Percentiles rank a stretch among this genome's conserved stretches.
These are phyloP conservation scores for Margaritifera margaritifera DNA, from an alignment of 2,888 invertebrate genomes.

Conservation along the genomic window DNA sequence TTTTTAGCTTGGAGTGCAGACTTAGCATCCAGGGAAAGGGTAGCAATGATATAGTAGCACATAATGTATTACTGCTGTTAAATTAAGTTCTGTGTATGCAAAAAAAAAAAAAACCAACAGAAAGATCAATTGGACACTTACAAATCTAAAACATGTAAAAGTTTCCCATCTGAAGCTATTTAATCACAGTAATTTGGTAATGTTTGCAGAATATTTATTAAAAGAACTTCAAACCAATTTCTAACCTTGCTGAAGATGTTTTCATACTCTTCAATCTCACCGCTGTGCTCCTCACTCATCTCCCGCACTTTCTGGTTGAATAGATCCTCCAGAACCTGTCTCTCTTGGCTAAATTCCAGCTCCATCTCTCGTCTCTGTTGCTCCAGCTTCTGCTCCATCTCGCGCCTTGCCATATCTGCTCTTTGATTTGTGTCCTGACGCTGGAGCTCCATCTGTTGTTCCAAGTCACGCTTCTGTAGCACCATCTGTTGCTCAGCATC, in stretches of 20 bases:
- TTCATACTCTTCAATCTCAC: slow-evolving; percentile 30
- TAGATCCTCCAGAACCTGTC: slow-evolving; percentile 16
- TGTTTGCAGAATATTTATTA: background rate
- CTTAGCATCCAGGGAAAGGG: too few relatives aligned
- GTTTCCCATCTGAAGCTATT: too few relatives aligned
- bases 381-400: slow-evolving; percentile 31
- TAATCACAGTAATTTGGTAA: background rate
- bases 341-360: slow-evolving; percentile 34
- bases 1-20: too few relatives aligned
- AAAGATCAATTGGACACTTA: background rate
- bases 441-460: slow-evolving; percentile 8
- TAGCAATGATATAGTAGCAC: too few relatives aligned
- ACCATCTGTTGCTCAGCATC: slow-evolving; percentile 22
- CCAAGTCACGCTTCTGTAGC: slow-evolving; percentile 7
- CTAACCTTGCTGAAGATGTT: slow-evolving; percentile 19
- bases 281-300: slow-evolving; percentile 30
- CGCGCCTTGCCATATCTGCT: slow-evolving; percentile 39
- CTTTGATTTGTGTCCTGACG: slow-evolving; percentile 17
- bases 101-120: background rate
- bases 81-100: background rate
- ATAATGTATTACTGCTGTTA: too few relatives aligned
- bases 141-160: background rate
- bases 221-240: background rate
- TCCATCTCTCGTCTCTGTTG: slow-evolving; percentile 39
- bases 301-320: slow-evolving; percentile 30